Base-by-base conservation (phyloP, 2,113 vertebrate species). In the Leptodactylus fuscus region DNA sequence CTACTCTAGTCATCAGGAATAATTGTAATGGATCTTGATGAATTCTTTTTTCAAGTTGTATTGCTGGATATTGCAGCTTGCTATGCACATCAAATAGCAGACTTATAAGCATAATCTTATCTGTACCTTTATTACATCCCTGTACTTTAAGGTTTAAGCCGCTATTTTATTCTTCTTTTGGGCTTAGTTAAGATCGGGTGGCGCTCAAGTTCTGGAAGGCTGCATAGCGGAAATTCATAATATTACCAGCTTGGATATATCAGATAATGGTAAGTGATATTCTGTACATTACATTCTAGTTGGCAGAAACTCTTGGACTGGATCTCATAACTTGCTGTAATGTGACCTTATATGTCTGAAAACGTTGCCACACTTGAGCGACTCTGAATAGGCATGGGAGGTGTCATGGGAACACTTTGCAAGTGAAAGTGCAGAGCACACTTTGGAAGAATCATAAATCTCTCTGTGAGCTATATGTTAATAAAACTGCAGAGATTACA, bases 201-300 rank as follows among this genome's bases (percentile, higher is more conserved):
- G 98, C 29, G 97, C 97, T 22, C 98, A 99, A 91, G 96, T 99
- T 85, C 94, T 99, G 88, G 97, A 99, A 93, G 95, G 98, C 83
- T 99, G 98, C 89, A 97, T 99, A 81, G 97, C 98, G 15, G 98
- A 99, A 92, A 96, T 99, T 88, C 97, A 97, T 90, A 99, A 98
- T 91, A 96, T 99, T 89, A 96, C 96, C 92, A 98, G 97, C 89
- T 91, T 99, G 81, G 97, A 99, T 87, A 97, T 99, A 91, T 98
- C 98, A 22, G 98, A 99, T 88, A 99, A 99, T 15, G 97, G 98
- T 99, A 92, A 95, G 96, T 83, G 34, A 58, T 58, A 58, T 55
- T 71, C 67, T 79, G 76, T 20, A 58, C 34, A 60, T 53, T 36
- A 55, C 5, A 41, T 46, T 46, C 38, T 44, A 24, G 36, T n/a